phyloP scores from a whole-genome alignment of 2,888 invertebrate genomes.

The Maniola hyperantus region DNA sequence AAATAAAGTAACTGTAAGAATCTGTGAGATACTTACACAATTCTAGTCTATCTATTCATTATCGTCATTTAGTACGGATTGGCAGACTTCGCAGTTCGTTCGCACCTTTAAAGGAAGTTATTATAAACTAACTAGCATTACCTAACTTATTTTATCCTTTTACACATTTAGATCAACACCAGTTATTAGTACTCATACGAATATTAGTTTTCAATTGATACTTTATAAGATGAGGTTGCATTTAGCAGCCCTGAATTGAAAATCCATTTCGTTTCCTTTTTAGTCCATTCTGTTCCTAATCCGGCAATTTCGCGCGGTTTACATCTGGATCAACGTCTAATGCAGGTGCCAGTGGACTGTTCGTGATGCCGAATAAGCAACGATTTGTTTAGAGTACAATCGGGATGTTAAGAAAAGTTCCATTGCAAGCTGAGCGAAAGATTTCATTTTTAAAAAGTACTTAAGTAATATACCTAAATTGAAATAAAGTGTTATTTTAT shows the following conservation, averaged over 20 bases:
- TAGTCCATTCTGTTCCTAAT: slow-evolving; percentile 57
- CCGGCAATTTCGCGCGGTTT: slow-evolving; percentile 63
- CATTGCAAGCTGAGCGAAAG: slow-evolving; percentile 15
- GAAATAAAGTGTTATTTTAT: too few relatives aligned
- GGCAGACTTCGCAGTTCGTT: too few relatives aligned
- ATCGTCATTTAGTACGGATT: too few relatives aligned
- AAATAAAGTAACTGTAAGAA: too few relatives aligned
- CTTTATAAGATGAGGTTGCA: slow-evolving; percentile 1
- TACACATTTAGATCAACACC: too few relatives aligned
- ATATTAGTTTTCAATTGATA: background rate
- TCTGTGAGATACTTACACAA: too few relatives aligned
- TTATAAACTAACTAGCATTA: too few relatives aligned
- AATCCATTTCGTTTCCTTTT: slow-evolving; percentile 48
- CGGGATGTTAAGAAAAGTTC: background rate
- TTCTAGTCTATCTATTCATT: too few relatives aligned
- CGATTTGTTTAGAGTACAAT: slow-evolving; percentile 40
- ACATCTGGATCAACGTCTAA: slow-evolving; percentile 67
- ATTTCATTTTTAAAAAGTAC: background rate
- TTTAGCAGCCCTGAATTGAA: slow-evolving; percentile 27
- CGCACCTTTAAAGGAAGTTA: too few relatives aligned
- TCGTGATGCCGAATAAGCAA: slow-evolving; percentile 70
- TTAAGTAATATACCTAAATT: too few relatives aligned
- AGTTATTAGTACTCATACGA: too few relatives aligned
- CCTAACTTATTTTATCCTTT: too few relatives aligned
- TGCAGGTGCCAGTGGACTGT: slow-evolving; percentile 60